Evolutionary conservation across 2,888 invertebrate genomes (phyloP), one percentile per base, ranked within the genome.

Genomic region (Clusia tigrina): DNA sequence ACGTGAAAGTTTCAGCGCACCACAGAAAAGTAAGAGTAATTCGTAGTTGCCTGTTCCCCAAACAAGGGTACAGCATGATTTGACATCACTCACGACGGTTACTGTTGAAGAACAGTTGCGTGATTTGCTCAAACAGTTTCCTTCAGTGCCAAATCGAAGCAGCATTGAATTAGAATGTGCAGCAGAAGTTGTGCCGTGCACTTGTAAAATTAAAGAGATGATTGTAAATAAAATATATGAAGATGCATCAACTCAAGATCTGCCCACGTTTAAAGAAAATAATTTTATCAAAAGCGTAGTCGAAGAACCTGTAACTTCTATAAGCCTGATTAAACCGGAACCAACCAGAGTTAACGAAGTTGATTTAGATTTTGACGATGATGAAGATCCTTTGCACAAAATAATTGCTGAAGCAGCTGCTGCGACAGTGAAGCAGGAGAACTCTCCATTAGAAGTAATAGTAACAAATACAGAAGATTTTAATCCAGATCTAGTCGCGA

Each of bases 341-440:
- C 22, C 22, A 9, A 37, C n/a, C 12, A 61, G 60, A 48, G 56
- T 48, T 17, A 54, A 55, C 2, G 57, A 32, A 22, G 60, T 84
- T 69, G 84, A 84, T 73, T 71, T 84, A 24, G 84, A 84, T 69
- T 84, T 82, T 62, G 84, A 84, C 58, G 83, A 82, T 5, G 82
- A 80, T 10, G 78, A 83, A 12, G 83, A 82, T 73, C 80, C 81
- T 10, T 61, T 83, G 38, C 69, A 78, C 54, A 69, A 72, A 25
- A 74, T 81, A 58, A 72, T 76, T 18, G 76, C 77, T 18, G 77
- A 72, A 15, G 70, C 70, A n/a, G 56, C 65, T 17, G 38, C 66
- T 12, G 52, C 64, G 17, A 20, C 54, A 6, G 61, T 32, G 24
- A 26, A 26, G 2, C 10, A n/a, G 23, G n/a, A 42, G n/a, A 2